Conservation (phyloP, 2,888 invertebrate genomes). For the Pachycephus smyrnensis region DNA sequence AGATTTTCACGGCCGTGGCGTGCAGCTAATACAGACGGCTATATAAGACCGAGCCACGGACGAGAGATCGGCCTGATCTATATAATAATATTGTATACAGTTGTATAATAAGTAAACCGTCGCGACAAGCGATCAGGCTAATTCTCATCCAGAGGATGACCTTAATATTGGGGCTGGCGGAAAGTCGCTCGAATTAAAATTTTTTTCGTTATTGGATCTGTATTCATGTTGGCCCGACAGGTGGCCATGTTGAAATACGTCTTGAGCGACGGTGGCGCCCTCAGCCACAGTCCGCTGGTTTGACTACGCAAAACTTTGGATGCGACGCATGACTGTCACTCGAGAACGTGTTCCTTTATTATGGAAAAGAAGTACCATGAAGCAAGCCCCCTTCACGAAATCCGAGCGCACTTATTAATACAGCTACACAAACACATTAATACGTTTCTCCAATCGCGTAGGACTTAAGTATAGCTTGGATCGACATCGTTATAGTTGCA, state of each 20-base stretch:
- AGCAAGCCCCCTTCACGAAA: neutral
- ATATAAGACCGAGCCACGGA: neutral
- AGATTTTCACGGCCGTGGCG: constrained; percentile 26
- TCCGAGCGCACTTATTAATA: neutral
- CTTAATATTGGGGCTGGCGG: neutral
- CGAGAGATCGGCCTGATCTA: neutral
- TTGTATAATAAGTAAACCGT: neutral
- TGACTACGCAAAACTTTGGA: neutral
- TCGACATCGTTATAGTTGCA: neutral
- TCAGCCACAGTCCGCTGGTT: neutral
- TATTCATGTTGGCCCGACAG: neutral
- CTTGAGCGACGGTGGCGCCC: neutral
- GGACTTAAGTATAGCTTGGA: neutral
- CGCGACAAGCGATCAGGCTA: neutral
- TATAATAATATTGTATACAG: neutral
- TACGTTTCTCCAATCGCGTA: neutral
- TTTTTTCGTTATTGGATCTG: neutral
- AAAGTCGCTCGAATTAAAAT: neutral
- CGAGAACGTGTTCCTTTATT: neutral
- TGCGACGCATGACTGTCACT: neutral
- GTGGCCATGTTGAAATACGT: neutral
- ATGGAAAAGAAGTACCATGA: neutral
- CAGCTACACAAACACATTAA: neutral
- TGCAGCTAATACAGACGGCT: constrained; percentile 8
- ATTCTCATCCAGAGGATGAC: neutral